phyloP scores from a whole-genome alignment of 2,113 vertebrate genomes.

The Megaceryle maxima region DNA sequence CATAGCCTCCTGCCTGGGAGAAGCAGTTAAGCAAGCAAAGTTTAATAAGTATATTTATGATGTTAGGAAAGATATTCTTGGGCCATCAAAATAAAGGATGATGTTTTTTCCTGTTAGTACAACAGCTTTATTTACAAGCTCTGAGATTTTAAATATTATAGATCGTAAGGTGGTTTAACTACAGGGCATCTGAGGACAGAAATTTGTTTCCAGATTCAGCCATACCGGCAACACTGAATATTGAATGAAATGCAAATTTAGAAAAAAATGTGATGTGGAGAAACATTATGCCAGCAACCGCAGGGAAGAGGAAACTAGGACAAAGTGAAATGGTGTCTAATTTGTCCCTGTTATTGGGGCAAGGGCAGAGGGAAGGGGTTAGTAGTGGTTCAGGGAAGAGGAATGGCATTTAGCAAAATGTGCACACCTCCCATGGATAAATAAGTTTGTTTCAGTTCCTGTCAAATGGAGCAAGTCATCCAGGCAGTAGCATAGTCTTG shows the following conservation, averaged over 20 bases:
- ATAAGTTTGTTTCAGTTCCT: neutral
- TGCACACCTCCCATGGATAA: neutral
- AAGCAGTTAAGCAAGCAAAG: neutral
- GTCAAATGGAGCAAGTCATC: neutral
- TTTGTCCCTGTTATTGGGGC: neutral
- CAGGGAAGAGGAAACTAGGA: neutral
- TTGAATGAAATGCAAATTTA: conserved; percentile 20
- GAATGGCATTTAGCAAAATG: neutral
- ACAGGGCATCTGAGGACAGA: neutral
- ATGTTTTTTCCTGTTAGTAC: neutral
- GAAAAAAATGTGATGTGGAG: neutral
- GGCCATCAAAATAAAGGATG: neutral
- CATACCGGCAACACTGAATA: neutral
- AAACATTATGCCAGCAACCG: neutral
- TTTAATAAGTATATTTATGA: neutral
- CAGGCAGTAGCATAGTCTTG: neutral
- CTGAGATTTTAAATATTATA: neutral
- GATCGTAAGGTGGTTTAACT: neutral
- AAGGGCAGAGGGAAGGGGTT: neutral
- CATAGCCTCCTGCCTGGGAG: neutral
- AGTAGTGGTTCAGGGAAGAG: neutral
- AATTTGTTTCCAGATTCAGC: neutral
- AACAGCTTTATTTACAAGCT: neutral
- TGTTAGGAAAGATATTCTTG: neutral
- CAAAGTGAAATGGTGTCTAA: neutral